Conservation (phyloP, 2,888 invertebrate species). For the Tipula confusa region DNA sequence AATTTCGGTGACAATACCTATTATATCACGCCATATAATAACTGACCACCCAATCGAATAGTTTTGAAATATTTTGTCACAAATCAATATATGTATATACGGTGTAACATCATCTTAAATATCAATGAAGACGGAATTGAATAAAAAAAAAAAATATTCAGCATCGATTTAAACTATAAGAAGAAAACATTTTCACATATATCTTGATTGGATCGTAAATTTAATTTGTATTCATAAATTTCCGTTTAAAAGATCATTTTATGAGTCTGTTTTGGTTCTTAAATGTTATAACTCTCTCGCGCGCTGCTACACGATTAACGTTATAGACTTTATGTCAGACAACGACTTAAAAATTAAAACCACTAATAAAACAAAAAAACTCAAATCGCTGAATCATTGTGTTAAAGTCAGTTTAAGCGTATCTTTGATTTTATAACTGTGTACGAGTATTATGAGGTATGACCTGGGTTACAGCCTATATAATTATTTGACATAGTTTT, state of each 20-base stretch:
- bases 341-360: constrained; percentile 1
- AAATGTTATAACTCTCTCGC: background rate
- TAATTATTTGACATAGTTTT: background rate
- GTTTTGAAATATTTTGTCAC: background rate
- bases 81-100: background rate
- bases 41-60: background rate
- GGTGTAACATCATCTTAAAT: background rate
- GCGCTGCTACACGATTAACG: background rate
- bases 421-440: background rate
- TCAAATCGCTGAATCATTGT: background rate
- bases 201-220: background rate
- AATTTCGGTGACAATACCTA: too few species aligned
- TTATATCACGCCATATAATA: too few species aligned
- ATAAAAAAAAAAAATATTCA: background rate
- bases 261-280: background rate
- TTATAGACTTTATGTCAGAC: constrained; percentile 12
- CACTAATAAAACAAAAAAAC: background rate
- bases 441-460: background rate
- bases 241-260: background rate
- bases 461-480: background rate
- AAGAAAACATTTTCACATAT: background rate
- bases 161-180: background rate
- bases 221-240: background rate
- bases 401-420: background rate
- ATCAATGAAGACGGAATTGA: constrained; percentile 12